phyloP scores from a whole-genome alignment of 2,797 vertebrate species.

The Poecilia picta region DNA sequence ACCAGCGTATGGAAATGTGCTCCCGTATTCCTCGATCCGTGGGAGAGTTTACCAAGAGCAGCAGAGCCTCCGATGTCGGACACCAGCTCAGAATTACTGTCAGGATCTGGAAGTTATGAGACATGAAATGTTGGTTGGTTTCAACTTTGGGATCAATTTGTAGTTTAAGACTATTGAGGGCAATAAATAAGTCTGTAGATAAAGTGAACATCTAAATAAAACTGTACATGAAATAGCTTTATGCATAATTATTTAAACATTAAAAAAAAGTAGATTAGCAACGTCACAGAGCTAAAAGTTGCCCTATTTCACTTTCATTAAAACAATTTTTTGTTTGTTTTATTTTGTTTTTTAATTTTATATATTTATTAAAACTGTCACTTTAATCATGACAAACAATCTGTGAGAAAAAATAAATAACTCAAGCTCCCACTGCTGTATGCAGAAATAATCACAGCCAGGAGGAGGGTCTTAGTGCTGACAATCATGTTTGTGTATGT shows the following conservation, averaged over 20 bases:
- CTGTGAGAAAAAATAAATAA: too few relatives aligned
- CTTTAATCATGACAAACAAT: too few relatives aligned
- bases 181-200: neutral
- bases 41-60: slow-evolving; percentile 21
- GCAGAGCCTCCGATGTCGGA: slow-evolving; percentile 33
- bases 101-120: slow-evolving; percentile 5
- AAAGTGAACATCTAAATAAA: neutral
- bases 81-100: neutral
- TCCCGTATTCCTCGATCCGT: slow-evolving; percentile 29
- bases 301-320: too few relatives aligned
- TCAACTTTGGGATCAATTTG: slow-evolving; percentile 6
- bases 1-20: slow-evolving; percentile 25
- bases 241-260: neutral
- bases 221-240: neutral
- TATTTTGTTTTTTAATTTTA: too few relatives aligned
- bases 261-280: neutral
- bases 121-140: slow-evolving; percentile 1
- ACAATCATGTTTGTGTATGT: too few relatives aligned
- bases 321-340: too few relatives aligned
- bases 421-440: too few relatives aligned
- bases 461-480: too few relatives aligned
- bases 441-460: too few relatives aligned
- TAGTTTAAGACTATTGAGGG: slow-evolving; percentile 8
- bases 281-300: too few relatives aligned
- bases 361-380: too few relatives aligned